Base-by-base conservation (phyloP, 1,140 invertebrate genomes). In the Steinernema khuongi region DNA sequence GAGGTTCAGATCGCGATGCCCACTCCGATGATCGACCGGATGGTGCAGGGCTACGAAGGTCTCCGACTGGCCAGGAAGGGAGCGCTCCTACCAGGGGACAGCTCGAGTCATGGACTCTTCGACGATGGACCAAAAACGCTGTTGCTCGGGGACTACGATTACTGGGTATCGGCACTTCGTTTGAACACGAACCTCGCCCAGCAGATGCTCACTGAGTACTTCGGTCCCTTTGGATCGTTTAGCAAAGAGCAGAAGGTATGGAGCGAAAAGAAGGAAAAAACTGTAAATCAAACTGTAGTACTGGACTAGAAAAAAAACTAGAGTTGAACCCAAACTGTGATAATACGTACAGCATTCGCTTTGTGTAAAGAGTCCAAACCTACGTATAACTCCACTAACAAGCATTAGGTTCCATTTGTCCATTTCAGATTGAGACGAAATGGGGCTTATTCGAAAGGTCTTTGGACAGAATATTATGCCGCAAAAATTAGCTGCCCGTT, bases 231-330 rank as follows among this genome's bases (percentile, higher is more conserved):
- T 60, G 11, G 11, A 22, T n/a, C 7, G 7, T 60, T 60, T 22
- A 60, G 11, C 26, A 60, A 60, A 60, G 50, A 60, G 4, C 50
- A 60, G 26, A 60, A 60, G 50, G 50, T 60, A n/a, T n/a, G n/a
- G n/a, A n/a, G n/a, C n/a, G n/a, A n/a, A n/a, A n/a, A n/a, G n/a
- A n/a, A n/a, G n/a, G n/a, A n/a, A n/a, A n/a, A n/a, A n/a, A n/a
- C n/a, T n/a, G n/a, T n/a, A n/a, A n/a, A n/a, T n/a, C n/a, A n/a
- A n/a, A n/a, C n/a, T n/a, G n/a, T n/a, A n/a, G n/a, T n/a, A n/a
- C n/a, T n/a, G n/a, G n/a, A n/a, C n/a, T n/a, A n/a, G n/a, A n/a
- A n/a, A n/a, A n/a, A n/a, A n/a, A n/a, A n/a, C n/a, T n/a, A n/a
- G n/a, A n/a, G n/a, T n/a, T n/a, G n/a, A n/a, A n/a, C n/a, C n/a